Evolutionary conservation across 2,113 vertebrate species (phyloP).

Genomic region (Petaurus breviceps): DNA sequence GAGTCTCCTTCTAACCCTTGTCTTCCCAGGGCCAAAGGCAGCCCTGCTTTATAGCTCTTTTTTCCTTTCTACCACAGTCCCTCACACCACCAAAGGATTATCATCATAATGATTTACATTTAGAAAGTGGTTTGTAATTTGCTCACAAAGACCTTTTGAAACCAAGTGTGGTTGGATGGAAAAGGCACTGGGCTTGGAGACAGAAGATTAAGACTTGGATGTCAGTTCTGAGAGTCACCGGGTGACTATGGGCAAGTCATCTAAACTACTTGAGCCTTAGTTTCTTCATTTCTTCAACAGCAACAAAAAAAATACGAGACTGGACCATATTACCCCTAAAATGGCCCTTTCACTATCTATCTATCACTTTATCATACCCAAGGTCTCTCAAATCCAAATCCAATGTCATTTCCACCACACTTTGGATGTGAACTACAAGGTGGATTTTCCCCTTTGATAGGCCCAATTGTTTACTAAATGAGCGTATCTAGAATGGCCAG

Average conservation of each 20-base stretch:
- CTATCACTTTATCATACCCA: not conserved
- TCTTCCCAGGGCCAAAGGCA: not conserved
- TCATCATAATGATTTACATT: not conserved
- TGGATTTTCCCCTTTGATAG: not conserved
- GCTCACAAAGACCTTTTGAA: not conserved
- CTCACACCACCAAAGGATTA: not conserved
- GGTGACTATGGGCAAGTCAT: not conserved
- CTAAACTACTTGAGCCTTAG: not conserved
- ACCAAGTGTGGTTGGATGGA: not conserved
- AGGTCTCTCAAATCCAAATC: not conserved
- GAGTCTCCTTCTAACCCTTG: constrained; percentile 56
- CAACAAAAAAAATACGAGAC: not conserved
- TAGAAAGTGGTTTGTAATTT: not conserved
- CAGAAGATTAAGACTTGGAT: not conserved
- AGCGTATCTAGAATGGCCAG: not conserved
- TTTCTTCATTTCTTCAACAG: not conserved
- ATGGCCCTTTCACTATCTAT: not conserved
- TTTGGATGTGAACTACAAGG: not conserved
- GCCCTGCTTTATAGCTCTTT: not conserved
- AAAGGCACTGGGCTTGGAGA: not conserved
- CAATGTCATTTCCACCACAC: not conserved
- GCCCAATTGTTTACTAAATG: not conserved
- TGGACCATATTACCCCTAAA: not conserved
- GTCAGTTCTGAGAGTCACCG: not conserved
- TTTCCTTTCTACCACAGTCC: not conserved